phyloP scores from a whole-genome alignment of 2,888 invertebrate species.

The Xanthia icteritia region DNA sequence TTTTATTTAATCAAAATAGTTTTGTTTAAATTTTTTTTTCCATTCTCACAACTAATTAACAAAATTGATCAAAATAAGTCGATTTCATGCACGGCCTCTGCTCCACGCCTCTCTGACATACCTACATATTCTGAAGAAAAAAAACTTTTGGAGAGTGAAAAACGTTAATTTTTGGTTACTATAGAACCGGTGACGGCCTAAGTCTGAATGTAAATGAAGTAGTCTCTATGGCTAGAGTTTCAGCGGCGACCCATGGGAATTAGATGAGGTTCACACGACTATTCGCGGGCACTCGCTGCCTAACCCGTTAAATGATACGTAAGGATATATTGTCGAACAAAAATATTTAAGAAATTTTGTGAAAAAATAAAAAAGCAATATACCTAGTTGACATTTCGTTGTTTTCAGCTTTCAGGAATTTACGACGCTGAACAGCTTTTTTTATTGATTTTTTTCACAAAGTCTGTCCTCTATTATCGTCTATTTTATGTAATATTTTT shows the following conservation, averaged over 20 bases:
- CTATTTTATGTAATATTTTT: neutral
- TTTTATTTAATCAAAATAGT: too few species aligned
- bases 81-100: too few species aligned
- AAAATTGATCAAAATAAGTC: too few species aligned
- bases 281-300: conserved; percentile 68
- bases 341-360: neutral
- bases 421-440: neutral
- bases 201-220: conserved; percentile 47
- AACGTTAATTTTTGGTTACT: conserved; percentile 12
- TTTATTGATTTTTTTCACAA: neutral
- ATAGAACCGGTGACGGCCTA: conserved; percentile 23
- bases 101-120: neutral
- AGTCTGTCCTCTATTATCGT: neutral
- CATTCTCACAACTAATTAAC: too few species aligned
- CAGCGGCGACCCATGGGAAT: conserved; percentile 71
- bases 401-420: neutral
- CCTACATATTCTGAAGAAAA: neutral
- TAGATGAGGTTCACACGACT: conserved; percentile 78
- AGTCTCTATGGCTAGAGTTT: conserved; percentile 67
- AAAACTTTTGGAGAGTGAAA: neutral
- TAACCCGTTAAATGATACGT: conserved; percentile 36
- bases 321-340: conserved; percentile 21
- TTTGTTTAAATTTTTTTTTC: too few species aligned
- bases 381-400: neutral
- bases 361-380: too few species aligned